A percentile compares a stretch with the other conserved stretches of the same genome.
Evolutionary conservation across 1,140 invertebrate species (phyloP).

Genomic region (Drosophila bipectinata): DNA sequence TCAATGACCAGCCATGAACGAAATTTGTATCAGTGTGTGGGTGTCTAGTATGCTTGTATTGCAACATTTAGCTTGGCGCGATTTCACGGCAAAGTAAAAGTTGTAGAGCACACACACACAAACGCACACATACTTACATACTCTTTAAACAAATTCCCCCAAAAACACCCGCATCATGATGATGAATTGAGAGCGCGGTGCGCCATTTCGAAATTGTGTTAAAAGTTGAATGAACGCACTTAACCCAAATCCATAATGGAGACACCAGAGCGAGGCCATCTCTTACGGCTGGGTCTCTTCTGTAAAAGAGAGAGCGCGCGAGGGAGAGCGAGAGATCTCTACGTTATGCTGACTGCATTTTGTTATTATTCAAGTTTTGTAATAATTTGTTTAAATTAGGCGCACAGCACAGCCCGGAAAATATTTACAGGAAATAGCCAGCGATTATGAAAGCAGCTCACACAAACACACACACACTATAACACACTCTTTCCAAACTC

Average conservation of each 20-base stretch:
- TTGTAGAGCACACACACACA: slow-evolving; percentile 47
- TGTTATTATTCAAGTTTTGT: slow-evolving; percentile 72
- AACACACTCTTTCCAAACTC: slow-evolving; percentile 13
- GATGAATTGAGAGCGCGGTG: slow-evolving; percentile 68
- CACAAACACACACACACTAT: slow-evolving; percentile 16
- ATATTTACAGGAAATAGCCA: slow-evolving; percentile 71
- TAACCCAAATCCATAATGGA: slow-evolving; percentile 78
- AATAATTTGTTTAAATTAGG: slow-evolving; percentile 79
- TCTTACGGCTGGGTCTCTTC: slow-evolving; percentile 2
- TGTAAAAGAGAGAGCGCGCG: background rate
- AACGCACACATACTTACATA: slow-evolving; percentile 3
- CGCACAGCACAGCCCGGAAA: slow-evolving; percentile 61
- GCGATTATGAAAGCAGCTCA: slow-evolving; percentile 68
- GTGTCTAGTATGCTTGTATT: slow-evolving; percentile 27
- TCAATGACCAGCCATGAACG: slow-evolving; percentile 83
- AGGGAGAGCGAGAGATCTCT: background rate
- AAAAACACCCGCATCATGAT: slow-evolving; percentile 47
- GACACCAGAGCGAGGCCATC: slow-evolving; percentile 47
- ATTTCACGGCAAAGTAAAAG: slow-evolving; percentile 82
- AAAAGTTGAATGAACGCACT: slow-evolving; percentile 84
- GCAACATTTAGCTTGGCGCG: slow-evolving; percentile 63
- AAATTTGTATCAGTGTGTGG: slow-evolving; percentile 50
- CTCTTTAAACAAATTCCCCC: slow-evolving; percentile 70
- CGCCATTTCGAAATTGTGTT: slow-evolving; percentile 82
- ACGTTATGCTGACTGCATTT: slow-evolving; percentile 33